Evolutionary conservation across 2,113 vertebrate genomes (phyloP).

Genomic region (Dromiciops gliroides): DNA sequence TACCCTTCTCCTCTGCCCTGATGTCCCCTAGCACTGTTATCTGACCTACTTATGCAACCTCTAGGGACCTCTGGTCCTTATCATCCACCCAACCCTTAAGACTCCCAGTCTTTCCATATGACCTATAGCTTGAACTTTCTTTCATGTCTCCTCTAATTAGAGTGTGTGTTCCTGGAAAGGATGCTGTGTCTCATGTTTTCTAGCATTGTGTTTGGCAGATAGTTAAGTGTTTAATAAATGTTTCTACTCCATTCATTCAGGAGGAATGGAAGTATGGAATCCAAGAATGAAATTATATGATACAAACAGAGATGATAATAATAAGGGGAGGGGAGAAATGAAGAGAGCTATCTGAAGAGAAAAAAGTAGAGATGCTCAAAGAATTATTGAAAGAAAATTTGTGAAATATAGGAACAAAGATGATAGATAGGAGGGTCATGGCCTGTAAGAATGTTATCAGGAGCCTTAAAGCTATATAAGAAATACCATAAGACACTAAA

Average conservation of each 20-base stretch:
- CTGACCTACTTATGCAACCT: not conserved
- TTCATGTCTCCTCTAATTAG: not conserved
- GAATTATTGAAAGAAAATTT: not conserved
- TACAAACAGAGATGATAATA: not conserved
- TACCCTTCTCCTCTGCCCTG: not conserved
- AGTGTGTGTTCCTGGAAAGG: not conserved
- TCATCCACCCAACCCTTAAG: not conserved
- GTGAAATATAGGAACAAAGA: not conserved
- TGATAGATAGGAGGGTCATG: not conserved
- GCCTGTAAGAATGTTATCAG: not conserved
- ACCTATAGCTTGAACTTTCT: not conserved
- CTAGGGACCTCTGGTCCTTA: not conserved
- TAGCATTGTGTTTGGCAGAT: not conserved
- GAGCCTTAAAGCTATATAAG: not conserved
- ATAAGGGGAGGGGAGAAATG: not conserved
- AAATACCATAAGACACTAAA: not conserved
- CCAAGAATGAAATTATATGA: not conserved
- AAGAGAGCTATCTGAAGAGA: not conserved
- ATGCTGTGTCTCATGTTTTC: not conserved
- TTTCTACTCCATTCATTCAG: not conserved
- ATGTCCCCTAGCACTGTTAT: not conserved
- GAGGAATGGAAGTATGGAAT: not conserved
- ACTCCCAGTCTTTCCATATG: not conserved
- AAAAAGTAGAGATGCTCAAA: not conserved
- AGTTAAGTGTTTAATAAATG: not conserved